phyloP scores from a whole-genome alignment of 2,888 invertebrate genomes.

The Reticulitermes lucifugus region DNA sequence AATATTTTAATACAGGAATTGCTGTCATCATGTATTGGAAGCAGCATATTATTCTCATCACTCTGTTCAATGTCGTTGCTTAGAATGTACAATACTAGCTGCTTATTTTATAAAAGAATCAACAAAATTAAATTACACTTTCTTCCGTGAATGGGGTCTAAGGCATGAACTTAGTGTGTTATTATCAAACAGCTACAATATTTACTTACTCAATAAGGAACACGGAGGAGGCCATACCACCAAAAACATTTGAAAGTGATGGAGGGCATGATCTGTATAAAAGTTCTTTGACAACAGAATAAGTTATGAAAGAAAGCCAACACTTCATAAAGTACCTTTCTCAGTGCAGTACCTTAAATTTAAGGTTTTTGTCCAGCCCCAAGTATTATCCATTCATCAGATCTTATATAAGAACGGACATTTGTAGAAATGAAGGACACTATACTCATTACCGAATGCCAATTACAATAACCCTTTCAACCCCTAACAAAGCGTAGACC shows the following conservation, averaged over 20 bases:
- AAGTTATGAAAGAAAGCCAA: neutral
- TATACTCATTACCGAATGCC: neutral
- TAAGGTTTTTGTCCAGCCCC: neutral
- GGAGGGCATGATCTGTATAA: neutral
- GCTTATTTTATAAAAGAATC: too few species aligned
- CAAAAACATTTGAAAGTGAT: neutral
- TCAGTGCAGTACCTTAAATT: neutral
- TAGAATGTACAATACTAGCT: too few species aligned
- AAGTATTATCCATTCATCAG: neutral
- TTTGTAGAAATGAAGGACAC: neutral
- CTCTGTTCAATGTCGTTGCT: too few species aligned
- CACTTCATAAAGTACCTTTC: neutral
- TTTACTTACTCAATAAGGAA: neutral
- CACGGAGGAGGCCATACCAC: neutral
- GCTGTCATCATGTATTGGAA: too few species aligned
- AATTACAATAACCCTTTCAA: neutral
- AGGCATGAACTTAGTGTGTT: too few species aligned
- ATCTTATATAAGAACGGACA: neutral
- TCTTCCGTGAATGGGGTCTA: too few species aligned
- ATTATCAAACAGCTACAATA: too few species aligned
- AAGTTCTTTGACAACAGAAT: neutral
- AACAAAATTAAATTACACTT: too few species aligned
- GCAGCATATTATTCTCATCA: too few species aligned
- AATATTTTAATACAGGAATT: too few species aligned
- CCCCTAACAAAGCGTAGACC: constrained; percentile 29